Conservation (phyloP, 1,140 invertebrate species). For the Hycleus phaleratus region DNA sequence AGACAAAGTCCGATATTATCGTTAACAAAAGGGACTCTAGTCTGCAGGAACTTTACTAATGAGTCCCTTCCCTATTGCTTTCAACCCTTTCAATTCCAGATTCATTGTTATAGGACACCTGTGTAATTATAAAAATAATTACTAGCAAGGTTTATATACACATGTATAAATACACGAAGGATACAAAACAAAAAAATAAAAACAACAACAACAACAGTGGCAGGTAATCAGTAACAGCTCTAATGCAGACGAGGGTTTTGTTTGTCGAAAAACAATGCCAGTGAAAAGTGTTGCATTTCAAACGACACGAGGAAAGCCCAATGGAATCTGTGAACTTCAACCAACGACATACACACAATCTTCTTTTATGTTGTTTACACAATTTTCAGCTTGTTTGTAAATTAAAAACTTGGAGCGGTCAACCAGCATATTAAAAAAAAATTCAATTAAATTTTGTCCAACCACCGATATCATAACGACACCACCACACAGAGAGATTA, state of each 20-base stretch:
- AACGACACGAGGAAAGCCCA: neutral
- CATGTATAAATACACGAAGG: neutral
- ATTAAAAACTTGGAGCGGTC: conserved; percentile 5
- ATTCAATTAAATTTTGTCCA: no score
- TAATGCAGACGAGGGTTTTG: conserved; percentile 10
- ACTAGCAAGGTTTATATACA: conserved; percentile 2
- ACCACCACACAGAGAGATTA: neutral
- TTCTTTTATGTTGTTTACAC: conserved; percentile 5
- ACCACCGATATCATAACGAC: neutral
- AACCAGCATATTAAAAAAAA: neutral
- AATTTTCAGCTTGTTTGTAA: neutral
- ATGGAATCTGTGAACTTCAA: no score
- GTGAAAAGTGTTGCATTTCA: conserved; percentile 20
- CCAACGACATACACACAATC: neutral
- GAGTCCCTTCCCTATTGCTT: neutral
- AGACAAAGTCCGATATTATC: no score
- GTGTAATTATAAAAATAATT: conserved; percentile 23
- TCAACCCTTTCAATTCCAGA: neutral
- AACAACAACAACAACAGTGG: neutral
- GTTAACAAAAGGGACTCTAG: no score
- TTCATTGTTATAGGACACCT: conserved; percentile 14
- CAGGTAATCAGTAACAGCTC: conserved; percentile 17
- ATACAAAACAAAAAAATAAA: neutral
- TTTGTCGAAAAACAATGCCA: conserved; percentile 16
- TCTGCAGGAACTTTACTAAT: neutral